These are phyloP conservation scores for Leucoraja erinaceus DNA, from an alignment of 2,113 vertebrate genomes.

Conservation along the genomic window DNA sequence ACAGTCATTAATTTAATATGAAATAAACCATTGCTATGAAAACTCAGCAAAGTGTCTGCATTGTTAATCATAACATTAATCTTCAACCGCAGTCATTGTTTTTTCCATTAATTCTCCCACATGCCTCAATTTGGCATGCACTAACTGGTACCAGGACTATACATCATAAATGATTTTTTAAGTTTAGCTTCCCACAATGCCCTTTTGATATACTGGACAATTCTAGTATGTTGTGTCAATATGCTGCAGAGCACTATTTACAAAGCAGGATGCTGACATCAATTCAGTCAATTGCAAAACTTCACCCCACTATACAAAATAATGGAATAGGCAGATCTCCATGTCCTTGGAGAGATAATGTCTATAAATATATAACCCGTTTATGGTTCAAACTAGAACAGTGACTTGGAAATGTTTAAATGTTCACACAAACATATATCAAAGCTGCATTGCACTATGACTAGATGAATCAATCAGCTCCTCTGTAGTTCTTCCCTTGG, in stretches of 20 bases:
- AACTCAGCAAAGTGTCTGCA: neutral
- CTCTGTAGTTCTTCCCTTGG: neutral
- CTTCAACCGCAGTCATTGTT: neutral
- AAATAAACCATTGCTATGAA: neutral
- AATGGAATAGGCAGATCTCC: neutral
- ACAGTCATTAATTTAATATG: neutral
- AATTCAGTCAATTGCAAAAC: slow-evolving; percentile 22
- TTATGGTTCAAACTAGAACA: neutral
- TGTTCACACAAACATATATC: neutral
- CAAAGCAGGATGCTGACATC: slow-evolving; percentile 24
- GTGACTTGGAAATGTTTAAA: neutral
- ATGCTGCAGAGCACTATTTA: slow-evolving; percentile 5
- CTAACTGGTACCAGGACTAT: neutral
- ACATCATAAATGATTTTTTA: neutral
- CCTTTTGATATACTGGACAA: neutral
- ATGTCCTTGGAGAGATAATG: slow-evolving; percentile 1
- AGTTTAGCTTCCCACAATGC: slow-evolving; percentile 9
- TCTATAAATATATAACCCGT: neutral
- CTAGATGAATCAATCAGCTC: neutral
- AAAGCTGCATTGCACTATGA: neutral
- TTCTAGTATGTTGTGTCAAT: slow-evolving; percentile 31
- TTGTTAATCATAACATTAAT: neutral
- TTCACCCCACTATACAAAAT: neutral
- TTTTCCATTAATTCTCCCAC: neutral
- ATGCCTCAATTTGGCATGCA: neutral